Conservation (phyloP, 2,113 vertebrate species). For the Oenanthe melanoleuca region DNA sequence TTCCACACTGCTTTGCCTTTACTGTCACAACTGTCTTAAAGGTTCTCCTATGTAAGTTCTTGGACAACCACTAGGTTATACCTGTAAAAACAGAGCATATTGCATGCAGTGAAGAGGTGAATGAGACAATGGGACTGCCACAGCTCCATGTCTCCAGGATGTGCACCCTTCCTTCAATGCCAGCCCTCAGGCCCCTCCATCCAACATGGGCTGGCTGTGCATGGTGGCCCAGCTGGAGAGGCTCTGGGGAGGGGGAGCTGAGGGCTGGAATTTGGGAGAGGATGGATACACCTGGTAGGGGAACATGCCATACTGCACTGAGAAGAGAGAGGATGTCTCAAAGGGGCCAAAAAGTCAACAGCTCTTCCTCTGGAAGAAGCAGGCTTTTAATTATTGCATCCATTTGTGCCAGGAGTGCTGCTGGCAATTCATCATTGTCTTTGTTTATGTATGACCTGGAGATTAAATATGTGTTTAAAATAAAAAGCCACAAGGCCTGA, state of each 20-base stretch:
- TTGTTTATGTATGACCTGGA: neutral
- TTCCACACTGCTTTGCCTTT: neutral
- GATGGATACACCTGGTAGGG: neutral
- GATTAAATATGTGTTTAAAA: neutral
- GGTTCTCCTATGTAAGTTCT: accelerated
- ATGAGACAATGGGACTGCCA: neutral
- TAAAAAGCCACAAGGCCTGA: neutral
- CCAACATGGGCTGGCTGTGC: neutral
- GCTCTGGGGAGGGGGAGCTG: neutral
- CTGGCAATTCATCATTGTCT: accelerated
- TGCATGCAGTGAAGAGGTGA: neutral
- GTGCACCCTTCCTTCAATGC: neutral
- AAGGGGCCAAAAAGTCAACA: neutral
- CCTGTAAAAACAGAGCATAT: neutral
- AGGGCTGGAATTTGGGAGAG: neutral
- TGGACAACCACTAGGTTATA: neutral
- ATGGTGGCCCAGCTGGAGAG: neutral
- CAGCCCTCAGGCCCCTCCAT: neutral
- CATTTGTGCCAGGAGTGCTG: neutral
- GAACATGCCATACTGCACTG: neutral
- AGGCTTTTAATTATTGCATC: neutral
- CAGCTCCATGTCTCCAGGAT: neutral
- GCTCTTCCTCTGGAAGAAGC: neutral
- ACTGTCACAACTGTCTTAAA: neutral
- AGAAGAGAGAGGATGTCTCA: neutral